Evolutionary conservation across 35 echinoderm and acorn worm species (phyloP).

Genomic region (Ophiothrix spiculata): DNA sequence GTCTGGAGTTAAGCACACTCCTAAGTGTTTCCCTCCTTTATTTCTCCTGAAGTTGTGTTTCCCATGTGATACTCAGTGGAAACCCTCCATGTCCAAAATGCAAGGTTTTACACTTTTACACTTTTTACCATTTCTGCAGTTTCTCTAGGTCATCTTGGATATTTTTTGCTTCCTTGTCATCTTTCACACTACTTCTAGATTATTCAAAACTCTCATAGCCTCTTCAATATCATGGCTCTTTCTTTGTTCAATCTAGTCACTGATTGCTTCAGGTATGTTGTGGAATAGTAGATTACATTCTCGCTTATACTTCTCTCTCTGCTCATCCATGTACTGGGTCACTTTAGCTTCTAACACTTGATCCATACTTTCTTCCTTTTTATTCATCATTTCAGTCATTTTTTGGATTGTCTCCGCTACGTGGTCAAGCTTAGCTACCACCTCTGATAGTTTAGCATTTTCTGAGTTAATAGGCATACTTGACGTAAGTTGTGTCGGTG

Average conservation of each 20-base stretch:
- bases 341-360: constrained; percentile 3
- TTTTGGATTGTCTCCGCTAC: not conserved
- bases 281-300: constrained; percentile 8
- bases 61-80: no score
- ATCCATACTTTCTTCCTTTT: not conserved
- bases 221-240: constrained; percentile 1
- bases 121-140: no score
- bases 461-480: not conserved
- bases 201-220: not conserved
- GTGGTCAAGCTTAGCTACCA: not conserved
- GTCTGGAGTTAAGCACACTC: no score
- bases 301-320: not conserved
- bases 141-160: no score
- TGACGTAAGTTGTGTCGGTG: not conserved
- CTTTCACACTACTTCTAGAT: constrained; percentile 4
- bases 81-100: no score
- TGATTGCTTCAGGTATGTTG: not conserved
- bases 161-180: no score
- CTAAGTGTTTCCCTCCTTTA: no score
- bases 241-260: not conserved
- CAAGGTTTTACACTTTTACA: no score
- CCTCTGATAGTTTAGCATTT: not conserved
- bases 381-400: not conserved
- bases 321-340: not conserved
- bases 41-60: no score